Evolutionary conservation across 2,888 invertebrate species (phyloP).

Genomic region (Cephus sareptanus): DNA sequence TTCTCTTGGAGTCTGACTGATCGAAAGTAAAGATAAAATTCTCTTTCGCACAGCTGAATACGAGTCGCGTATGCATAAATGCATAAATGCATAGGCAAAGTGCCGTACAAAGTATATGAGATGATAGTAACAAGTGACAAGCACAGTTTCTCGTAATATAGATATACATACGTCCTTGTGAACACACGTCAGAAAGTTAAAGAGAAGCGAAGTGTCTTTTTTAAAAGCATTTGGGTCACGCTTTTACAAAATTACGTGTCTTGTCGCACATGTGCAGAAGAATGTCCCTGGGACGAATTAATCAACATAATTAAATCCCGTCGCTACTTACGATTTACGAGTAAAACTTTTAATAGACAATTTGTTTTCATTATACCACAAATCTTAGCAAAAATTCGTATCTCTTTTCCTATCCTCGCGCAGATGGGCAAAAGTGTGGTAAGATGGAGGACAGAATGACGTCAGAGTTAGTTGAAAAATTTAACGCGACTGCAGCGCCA

Average conservation of each 20-base stretch:
- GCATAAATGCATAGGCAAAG: background rate
- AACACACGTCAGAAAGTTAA: background rate
- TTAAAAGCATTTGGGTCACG: background rate
- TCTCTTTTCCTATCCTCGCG: too few species aligned
- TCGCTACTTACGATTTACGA: background rate
- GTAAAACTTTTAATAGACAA: background rate
- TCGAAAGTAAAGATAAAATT: background rate
- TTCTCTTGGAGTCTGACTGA: background rate
- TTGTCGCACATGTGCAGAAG: background rate
- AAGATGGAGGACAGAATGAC: too few species aligned
- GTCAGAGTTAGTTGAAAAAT: background rate
- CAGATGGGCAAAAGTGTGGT: too few species aligned
- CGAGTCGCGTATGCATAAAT: background rate
- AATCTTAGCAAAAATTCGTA: too few species aligned
- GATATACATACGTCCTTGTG: background rate
- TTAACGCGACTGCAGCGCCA: too few species aligned
- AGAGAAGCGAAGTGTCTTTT: background rate
- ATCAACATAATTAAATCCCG: background rate
- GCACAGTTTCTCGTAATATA: background rate
- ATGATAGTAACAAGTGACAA: background rate
- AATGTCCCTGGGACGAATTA: background rate
- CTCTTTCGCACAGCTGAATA: background rate
- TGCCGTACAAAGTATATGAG: background rate
- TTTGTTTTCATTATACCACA: background rate
- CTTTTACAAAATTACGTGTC: background rate